Base-by-base conservation (phyloP, 2,888 invertebrate genomes). In the Hypomecis punctinalis region DNA sequence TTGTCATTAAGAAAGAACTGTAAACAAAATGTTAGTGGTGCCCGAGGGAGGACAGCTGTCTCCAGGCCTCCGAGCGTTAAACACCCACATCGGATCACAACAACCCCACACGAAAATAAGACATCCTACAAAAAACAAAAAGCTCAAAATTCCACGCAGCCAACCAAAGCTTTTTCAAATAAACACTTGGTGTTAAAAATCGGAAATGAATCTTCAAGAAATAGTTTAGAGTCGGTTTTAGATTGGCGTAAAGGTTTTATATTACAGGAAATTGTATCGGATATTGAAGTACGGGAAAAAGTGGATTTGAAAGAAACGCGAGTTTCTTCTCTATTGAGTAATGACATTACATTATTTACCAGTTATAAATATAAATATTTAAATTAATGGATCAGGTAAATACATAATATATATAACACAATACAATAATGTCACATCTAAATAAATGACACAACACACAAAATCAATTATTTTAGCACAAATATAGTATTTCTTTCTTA, bases 1-100 rank as follows among this genome's bases (percentile, higher is more conserved):
- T 81, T 81, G 85, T 88, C 88, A 90, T 90, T 89, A 90, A n/a
- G 85, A 83, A 80, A 74, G 75, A 79, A 81, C 81, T 84, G 90
- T 91, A 91, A 91, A 91, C 91, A 91, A 90, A 89, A 83, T 87
- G 86, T 82, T 81, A 84, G 85, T 77, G 79, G 78, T 80, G 82
- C 89, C 86, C 84, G 76, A 78, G 90, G 89, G 90, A 86, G 86
- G 86, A 89, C 92, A 92, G 92, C 91, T 93, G 92, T 89, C 89
- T 77, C 84, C 91, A 93, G 83, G 86, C 90, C 88, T 89, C 86
- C 78, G 69, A 78, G 84, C 82, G 89, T 90, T 90, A 90, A 91
- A 90, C 90, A 87, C 90, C 88, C 87, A 90, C 89, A 83, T 78
- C 42, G 78, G 65, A 75, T 76, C 76, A 73, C 74, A 84, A 80